phyloP scores from a whole-genome alignment of 2,113 vertebrate species.

The Melanotaenia duboulayi region DNA sequence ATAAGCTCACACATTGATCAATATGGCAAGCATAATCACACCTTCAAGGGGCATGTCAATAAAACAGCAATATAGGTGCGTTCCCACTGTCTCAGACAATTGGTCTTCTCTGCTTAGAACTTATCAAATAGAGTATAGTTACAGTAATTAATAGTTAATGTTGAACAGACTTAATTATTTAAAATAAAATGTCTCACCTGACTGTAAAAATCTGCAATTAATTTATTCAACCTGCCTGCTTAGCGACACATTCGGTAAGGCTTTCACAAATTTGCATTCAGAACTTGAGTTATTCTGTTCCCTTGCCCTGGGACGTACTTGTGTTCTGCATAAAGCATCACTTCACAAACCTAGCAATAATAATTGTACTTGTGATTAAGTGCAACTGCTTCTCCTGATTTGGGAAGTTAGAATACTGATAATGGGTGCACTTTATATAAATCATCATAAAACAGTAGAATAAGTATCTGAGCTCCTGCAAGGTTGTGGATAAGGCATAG shows the following conservation, averaged over 20 bases:
- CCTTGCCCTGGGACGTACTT: slow-evolving; percentile 26
- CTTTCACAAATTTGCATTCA: slow-evolving; percentile 38
- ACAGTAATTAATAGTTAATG: too few relatives aligned
- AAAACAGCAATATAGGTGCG: too few relatives aligned
- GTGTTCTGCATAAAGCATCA: slow-evolving; percentile 59
- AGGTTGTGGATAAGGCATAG: not conserved
- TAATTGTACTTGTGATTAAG: slow-evolving; percentile 60
- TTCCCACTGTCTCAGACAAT: too few relatives aligned
- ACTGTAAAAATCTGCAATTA: not conserved
- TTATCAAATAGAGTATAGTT: too few relatives aligned
- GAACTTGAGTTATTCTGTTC: slow-evolving; percentile 18
- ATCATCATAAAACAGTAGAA: slow-evolving; percentile 6
- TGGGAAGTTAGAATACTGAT: slow-evolving; percentile 25
- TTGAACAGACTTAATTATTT: too few relatives aligned
- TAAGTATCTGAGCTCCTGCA: not conserved
- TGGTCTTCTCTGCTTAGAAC: too few relatives aligned
- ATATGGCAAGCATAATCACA: too few relatives aligned
- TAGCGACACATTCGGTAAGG: slow-evolving; percentile 15
- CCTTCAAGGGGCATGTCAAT: too few relatives aligned
- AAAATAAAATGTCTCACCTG: not conserved
- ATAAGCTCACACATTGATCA: too few relatives aligned
- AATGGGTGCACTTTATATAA: slow-evolving; percentile 7
- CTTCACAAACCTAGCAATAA: slow-evolving; percentile 46
- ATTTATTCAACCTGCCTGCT: not conserved
- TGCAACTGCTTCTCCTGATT: slow-evolving; percentile 56